Base-by-base conservation (phyloP, 2,113 vertebrate species). In the Mixornis gularis region DNA sequence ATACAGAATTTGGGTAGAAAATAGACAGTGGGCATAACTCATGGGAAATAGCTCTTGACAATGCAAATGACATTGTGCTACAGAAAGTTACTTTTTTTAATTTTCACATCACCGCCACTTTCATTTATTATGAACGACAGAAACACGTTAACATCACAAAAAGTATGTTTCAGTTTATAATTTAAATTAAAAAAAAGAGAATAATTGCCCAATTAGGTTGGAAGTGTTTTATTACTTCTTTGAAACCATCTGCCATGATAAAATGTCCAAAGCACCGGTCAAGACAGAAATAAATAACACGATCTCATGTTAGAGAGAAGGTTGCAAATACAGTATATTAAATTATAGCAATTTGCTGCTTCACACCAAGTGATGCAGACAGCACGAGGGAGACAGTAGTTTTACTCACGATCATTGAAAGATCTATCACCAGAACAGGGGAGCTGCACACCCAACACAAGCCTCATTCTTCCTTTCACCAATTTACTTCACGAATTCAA, bases 271-370 rank as follows among this genome's bases (percentile, higher is more conserved):
- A 96, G 95, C 95, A 94, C 96, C 96, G 41, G 94, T 97, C 95
- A 96, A 97, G 95, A 96, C 97, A 97, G 96, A 97, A 97, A 97
- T 97, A 97, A 98, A 97, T 97, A 97, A 97, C 88, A 96, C 95
- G 1, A 88, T 96, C 97, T 96, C 96, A 92, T 93, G 97, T 93
- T 96, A 97, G 73, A 93, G 84, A 94, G 91, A 90, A 89, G 85
- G 90, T 74, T 36, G 96, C 92, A 95, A 94, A 94, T 92, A 96
- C 94, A 92, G 91, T 80, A 93, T 80, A 92, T 95, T 97, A 95
- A 96, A 96, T 96, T 89, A 96, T 87, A 96, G 93, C 95, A 59
- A 83, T 59, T 92, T 78, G 56, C 80, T 69, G 96, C 95, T 95
- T 89, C 93, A 82, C 85, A 78, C 56, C 86, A 24, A 77, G 80